Percentiles rank a stretch among this genome's conserved stretches.
Evolutionary conservation across 2,888 invertebrate species (phyloP).

Genomic region (Torymus tubicola): DNA sequence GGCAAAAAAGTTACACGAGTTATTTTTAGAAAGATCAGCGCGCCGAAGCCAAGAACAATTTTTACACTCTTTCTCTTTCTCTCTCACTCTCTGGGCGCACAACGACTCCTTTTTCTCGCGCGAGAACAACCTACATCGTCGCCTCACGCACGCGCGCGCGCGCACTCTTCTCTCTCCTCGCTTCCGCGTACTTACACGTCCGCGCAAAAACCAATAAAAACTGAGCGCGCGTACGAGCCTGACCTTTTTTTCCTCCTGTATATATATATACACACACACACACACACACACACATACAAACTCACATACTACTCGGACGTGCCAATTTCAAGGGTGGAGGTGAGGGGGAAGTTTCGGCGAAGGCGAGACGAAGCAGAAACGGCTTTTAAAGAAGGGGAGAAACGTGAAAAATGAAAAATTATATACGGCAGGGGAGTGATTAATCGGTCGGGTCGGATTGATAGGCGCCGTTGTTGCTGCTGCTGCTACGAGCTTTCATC

Average conservation of each 20-base stretch:
- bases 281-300: too few species aligned
- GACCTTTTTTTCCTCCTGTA: too few species aligned
- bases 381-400: slow-evolving; percentile 19
- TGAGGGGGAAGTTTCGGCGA: too few species aligned
- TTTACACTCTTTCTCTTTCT: too few species aligned
- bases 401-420: slow-evolving; percentile 38
- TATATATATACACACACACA: too few species aligned
- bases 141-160: not conserved
- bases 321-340: too few species aligned
- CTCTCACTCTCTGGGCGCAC: not conserved
- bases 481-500: not conserved
- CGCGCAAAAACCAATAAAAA: not conserved
- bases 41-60: too few species aligned
- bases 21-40: too few species aligned
- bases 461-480: not conserved
- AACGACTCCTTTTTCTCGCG: slow-evolving; percentile 6
- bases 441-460: slow-evolving; percentile 36
- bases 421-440: slow-evolving; percentile 16
- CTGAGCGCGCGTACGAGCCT: not conserved
- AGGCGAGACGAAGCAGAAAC: not conserved
- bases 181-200: too few species aligned
- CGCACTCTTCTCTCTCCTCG: too few species aligned
- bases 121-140: slow-evolving; percentile 3
- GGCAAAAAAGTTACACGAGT: too few species aligned
- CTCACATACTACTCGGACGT: too few species aligned